Percentiles rank a stretch among this genome's conserved stretches.
phyloP scores from a whole-genome alignment of 1,140 invertebrate species.

The Megathymus violae region DNA sequence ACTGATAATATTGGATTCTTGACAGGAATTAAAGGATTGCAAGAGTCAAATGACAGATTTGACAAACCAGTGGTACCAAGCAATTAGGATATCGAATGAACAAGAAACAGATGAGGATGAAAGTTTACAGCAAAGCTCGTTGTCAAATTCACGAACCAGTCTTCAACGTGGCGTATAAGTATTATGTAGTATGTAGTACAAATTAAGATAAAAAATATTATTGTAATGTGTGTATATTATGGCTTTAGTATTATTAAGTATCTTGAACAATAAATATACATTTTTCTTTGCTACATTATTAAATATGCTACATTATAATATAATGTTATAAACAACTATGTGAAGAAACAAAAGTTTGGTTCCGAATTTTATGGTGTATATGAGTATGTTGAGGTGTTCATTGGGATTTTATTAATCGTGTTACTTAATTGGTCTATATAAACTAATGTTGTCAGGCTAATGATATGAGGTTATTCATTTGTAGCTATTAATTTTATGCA shows the following conservation, averaged over 20 bases:
- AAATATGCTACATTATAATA: too few relatives aligned
- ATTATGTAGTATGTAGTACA: neutral
- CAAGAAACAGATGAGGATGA: conserved; percentile 84
- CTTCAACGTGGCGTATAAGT: conserved; percentile 66
- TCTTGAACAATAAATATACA: too few relatives aligned
- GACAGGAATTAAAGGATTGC: conserved; percentile 96
- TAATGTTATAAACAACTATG: too few relatives aligned
- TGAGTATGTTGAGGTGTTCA: too few relatives aligned
- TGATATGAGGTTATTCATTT: too few relatives aligned
- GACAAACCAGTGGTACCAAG: conserved; percentile 98
- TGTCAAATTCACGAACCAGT: conserved; percentile 68
- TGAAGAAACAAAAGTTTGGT: too few relatives aligned
- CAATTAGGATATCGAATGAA: conserved; percentile 92
- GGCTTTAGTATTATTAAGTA: neutral
- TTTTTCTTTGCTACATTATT: neutral
- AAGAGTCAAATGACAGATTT: conserved; percentile 98
- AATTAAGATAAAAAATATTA: neutral
- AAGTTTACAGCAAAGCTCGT: conserved; percentile 62
- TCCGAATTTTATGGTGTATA: too few relatives aligned
- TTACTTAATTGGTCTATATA: too few relatives aligned
- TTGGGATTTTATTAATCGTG: too few relatives aligned
- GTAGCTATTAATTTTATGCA: too few relatives aligned
- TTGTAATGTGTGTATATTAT: neutral
- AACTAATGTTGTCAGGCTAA: too few relatives aligned
- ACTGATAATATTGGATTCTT: too few relatives aligned